Conservation (phyloP, 2,797 vertebrate species). For the Notoglanidium macrostoma region DNA sequence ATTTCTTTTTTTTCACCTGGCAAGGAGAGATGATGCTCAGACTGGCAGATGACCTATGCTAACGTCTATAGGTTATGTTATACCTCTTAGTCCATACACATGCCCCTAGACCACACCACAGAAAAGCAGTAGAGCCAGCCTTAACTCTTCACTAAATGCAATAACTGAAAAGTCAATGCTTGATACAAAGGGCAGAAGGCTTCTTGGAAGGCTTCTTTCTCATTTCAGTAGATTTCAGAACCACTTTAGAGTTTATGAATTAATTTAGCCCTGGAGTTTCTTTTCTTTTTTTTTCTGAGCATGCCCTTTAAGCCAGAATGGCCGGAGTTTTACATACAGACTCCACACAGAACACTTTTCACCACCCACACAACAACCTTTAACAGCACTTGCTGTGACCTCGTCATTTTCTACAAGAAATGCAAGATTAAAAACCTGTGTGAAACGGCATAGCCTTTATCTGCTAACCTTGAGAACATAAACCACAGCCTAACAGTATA, state of each 20-base stretch:
- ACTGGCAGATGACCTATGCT: conserved; percentile 43
- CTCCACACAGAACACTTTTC: conserved; percentile 37
- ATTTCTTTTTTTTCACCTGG: conserved; percentile 36
- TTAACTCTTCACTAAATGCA: conserved; percentile 35
- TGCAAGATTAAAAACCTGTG: conserved; percentile 45
- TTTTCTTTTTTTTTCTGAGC: conserved; percentile 28
- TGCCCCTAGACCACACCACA: conserved; percentile 22
- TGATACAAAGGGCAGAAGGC: conserved; percentile 29
- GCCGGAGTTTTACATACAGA: conserved; percentile 42
- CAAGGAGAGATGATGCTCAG: conserved; percentile 27
- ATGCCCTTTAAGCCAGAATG: conserved; percentile 47
- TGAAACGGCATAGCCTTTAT: conserved; percentile 31
- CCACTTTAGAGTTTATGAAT: conserved; percentile 39
- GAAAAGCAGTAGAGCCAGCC: conserved; percentile 27
- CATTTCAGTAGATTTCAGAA: conserved; percentile 36
- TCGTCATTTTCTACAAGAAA: conserved; percentile 37
- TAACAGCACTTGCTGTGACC: conserved; percentile 41
- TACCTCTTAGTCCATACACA: conserved; percentile 32
- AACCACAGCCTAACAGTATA: conserved; percentile 32
- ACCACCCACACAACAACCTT: conserved; percentile 50
- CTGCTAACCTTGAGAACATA: conserved; percentile 34
- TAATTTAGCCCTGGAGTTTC: conserved; percentile 26
- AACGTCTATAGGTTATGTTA: conserved; percentile 40
- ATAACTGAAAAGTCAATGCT: conserved; percentile 49
- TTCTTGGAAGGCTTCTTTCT: conserved; percentile 14